Percentiles rank a stretch among this genome's conserved stretches.
Evolutionary conservation across 1,140 invertebrate genomes (phyloP).

Genomic region (Maconellicoccus hirsutus): DNA sequence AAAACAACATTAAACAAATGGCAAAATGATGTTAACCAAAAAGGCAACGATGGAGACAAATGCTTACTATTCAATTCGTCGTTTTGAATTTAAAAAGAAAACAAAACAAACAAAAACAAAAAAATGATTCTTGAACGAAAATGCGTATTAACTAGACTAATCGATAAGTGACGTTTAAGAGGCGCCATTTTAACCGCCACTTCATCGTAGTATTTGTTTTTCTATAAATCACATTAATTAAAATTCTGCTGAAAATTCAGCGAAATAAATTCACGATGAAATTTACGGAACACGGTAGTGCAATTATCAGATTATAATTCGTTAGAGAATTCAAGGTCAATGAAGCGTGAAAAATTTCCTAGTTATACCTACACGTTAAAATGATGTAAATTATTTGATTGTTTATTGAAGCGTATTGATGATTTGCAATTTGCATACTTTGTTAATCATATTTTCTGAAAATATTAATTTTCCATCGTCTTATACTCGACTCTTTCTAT

Average conservation of each 20-base stretch:
- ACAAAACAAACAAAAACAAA: no score
- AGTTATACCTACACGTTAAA: not conserved
- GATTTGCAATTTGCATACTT: not conserved
- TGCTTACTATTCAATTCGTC: not conserved
- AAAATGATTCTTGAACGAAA: not conserved
- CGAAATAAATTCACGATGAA: no score
- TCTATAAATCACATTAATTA: not conserved
- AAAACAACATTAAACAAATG: not conserved
- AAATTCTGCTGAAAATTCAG: no score
- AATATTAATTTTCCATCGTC: not conserved
- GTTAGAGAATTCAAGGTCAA: not conserved
- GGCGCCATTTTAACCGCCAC: no score
- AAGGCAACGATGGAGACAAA: not conserved
- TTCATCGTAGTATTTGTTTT: no score
- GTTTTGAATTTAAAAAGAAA: not conserved
- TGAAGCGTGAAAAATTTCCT: not conserved
- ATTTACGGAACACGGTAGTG: no score
- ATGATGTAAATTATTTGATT: not conserved
- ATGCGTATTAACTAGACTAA: not conserved
- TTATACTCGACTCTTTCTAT: no score
- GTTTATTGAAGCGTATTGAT: not conserved
- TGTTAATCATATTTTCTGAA: not conserved
- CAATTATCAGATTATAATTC: no score
- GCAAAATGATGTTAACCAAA: not conserved
- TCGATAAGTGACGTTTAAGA: not conserved